Conservation (phyloP, 1,140 invertebrate species). For the Berghia stephanieae region DNA sequence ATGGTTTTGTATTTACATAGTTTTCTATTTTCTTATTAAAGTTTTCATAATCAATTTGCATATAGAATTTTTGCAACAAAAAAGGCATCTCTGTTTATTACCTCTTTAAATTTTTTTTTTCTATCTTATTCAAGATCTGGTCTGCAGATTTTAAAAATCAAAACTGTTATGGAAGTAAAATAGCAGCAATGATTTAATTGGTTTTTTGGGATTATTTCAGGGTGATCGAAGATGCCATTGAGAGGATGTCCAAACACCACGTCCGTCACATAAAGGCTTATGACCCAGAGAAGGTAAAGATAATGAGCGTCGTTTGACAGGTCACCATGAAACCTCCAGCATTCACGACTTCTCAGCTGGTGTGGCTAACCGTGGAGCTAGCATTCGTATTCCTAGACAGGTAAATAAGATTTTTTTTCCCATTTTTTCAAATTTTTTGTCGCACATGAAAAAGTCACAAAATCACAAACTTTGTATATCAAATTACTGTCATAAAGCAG, state of each 20-base stretch:
- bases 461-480: too few species aligned
- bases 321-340: constrained; percentile 66
- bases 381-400: constrained; percentile 71
- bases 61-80: background rate
- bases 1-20: too few species aligned
- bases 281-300: constrained; percentile 74
- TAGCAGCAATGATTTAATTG: background rate
- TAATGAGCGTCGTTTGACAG: constrained; percentile 68
- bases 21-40: background rate
- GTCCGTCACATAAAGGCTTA: constrained; percentile 88
- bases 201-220: constrained; percentile 49
- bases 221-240: constrained; percentile 71
- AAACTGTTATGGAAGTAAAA: background rate
- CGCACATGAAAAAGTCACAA: too few species aligned
- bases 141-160: too few species aligned
- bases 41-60: background rate
- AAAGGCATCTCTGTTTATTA: background rate
- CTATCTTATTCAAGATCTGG: too few species aligned
- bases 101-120: too few species aligned
- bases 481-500: too few species aligned
- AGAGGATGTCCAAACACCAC: constrained; percentile 84
- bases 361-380: constrained; percentile 70
- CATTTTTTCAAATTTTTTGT: too few species aligned
- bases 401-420: constrained; percentile 39
- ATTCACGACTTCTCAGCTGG: constrained; percentile 67